These are phyloP conservation scores for Pheosia gnoma DNA, from an alignment of 2,888 invertebrate genomes.

Conservation along the genomic window DNA sequence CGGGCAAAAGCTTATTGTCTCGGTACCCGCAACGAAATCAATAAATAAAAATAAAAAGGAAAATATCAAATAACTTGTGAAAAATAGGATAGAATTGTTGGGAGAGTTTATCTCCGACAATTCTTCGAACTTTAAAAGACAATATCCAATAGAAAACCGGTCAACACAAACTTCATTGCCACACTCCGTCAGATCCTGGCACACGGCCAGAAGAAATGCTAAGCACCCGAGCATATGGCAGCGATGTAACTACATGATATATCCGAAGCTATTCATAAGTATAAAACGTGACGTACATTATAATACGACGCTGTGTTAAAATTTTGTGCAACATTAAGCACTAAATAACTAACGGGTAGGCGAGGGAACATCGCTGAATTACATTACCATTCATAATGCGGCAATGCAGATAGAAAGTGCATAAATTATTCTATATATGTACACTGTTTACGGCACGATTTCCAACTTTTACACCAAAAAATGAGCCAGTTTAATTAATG, in stretches of 20 bases:
- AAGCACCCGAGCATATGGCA: slow-evolving; percentile 3
- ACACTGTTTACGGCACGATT: neutral
- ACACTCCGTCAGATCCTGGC: neutral
- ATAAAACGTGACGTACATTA: neutral
- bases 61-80: too few species aligned
- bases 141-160: neutral
- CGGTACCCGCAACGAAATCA: too few species aligned
- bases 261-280: neutral
- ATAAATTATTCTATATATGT: neutral
- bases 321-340: slow-evolving; percentile 2
- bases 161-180: neutral
- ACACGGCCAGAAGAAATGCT: neutral
- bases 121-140: neutral
- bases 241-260: neutral
- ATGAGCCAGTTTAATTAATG: too few species aligned
- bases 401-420: slow-evolving; percentile 5
- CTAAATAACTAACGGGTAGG: slow-evolving; percentile 2
- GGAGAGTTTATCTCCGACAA: too few species aligned
- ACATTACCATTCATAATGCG: slow-evolving; percentile 5
- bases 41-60: too few species aligned
- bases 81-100: too few species aligned
- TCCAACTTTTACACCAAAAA: too few species aligned
- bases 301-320: neutral
- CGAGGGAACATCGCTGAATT: slow-evolving; percentile 2
- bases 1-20: too few species aligned